Base-by-base conservation (phyloP, 2,888 invertebrate genomes). In the Anthrax anthrax region DNA sequence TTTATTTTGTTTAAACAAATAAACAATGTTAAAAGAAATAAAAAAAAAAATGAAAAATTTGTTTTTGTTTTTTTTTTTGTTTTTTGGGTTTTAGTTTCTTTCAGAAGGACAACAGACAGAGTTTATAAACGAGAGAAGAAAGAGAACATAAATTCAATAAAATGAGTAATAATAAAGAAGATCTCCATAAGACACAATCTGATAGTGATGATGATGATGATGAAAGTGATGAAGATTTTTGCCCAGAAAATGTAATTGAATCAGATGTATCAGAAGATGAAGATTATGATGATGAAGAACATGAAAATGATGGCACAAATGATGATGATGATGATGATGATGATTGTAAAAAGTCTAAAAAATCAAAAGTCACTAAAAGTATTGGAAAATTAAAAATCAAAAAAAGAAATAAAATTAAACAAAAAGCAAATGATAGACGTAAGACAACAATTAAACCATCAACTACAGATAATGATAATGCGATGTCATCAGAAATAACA, bases 141-240 rank as follows among this genome's bases (percentile, higher is more conserved):
- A 32, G 12, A 32, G 12, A 12, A 12, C 29, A 42, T 29, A 42
- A 41, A 41, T 1, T 4, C 16, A 27, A 32, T 29, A 42, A 10
- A 42, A 42, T 23, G 18, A 14, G 14, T 4, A 62, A 70, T 51
- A 63, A 67, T 49, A 65, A 70, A 52, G 70, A 74, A 38, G 68
- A 71, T 52, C 66, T 67, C n/a, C n/a, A n/a, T n/a, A n/a, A n/a
- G n/a, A n/a, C n/a, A n/a, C n/a, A n/a, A 1, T 80, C 80, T 14
- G 81, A 77, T 46, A 81, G 81, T 53, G 85, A 86, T 57, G 71
- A 75, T 14, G 81, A 77, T 46, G 81, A 81, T 53, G 85, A 86
- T 57, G 71, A 75, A 52, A 85, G 84, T 61, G 87, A 87, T 62
- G 83, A 83, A 54, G 86, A 87, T 60, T 87, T 81, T 60, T 72